Conservation (phyloP, 2,113 vertebrate species). For the Setophaga kirtlandii region DNA sequence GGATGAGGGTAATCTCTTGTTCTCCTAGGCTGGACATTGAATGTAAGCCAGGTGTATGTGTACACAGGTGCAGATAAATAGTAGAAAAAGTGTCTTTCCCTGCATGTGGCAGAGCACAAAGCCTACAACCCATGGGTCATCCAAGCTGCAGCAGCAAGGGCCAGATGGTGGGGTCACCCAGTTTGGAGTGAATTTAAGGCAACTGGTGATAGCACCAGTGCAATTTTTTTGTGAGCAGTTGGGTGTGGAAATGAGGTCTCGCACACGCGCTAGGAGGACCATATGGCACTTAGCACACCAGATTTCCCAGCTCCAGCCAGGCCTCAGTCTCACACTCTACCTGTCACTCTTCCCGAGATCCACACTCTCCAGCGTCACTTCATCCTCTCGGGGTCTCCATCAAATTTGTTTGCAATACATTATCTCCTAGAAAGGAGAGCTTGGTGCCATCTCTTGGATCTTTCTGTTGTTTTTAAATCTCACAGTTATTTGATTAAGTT, state of each 20-base stretch:
- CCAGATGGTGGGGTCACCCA: slow-evolving; percentile 35
- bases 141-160: background rate
- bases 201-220: slow-evolving; percentile 23
- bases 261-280: background rate
- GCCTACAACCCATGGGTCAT: background rate
- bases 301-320: slow-evolving; percentile 65
- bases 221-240: slow-evolving; percentile 46
- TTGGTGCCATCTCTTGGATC: background rate
- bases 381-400: background rate
- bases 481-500: background rate
- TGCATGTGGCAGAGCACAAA: background rate
- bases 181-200: background rate
- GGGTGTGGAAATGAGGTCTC: slow-evolving; percentile 63
- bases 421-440: background rate
- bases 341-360: slow-evolving; percentile 53
- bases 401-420: background rate
- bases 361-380: slow-evolving; percentile 23
- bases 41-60: background rate
- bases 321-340: slow-evolving; percentile 65
- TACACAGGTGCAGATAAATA: background rate
- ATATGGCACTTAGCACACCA: slow-evolving; percentile 56
- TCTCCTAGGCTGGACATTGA: background rate
- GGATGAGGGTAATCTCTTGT: background rate
- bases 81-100: background rate
- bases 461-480: background rate